phyloP scores from a whole-genome alignment of 2,888 invertebrate genomes.

The Oligia latruncula region DNA sequence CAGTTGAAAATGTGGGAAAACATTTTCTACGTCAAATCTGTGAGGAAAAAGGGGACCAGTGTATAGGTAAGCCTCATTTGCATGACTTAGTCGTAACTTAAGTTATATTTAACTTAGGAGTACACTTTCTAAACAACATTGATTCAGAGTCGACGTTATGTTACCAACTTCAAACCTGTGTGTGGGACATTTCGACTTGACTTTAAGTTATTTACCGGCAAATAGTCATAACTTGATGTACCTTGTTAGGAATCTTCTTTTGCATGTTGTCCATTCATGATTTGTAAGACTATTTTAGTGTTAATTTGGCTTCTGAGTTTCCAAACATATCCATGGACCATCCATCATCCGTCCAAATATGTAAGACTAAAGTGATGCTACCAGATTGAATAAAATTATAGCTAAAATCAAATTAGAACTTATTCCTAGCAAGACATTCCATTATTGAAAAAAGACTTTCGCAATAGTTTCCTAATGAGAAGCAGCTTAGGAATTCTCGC shows the following conservation, averaged over 20 bases:
- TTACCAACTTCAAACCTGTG: constrained; percentile 48
- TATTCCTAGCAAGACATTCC: background rate
- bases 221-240: constrained; percentile 15
- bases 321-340: background rate
- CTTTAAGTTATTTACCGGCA: constrained; percentile 16
- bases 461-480: background rate
- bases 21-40: constrained; percentile 86
- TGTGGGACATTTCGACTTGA: constrained; percentile 37
- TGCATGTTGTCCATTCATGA: background rate
- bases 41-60: constrained; percentile 85
- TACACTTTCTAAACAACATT: constrained; percentile 63
- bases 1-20: constrained; percentile 83
- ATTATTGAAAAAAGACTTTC: background rate
- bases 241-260: background rate
- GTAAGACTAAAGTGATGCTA: background rate
- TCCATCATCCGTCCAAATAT: background rate
- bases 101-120: constrained; percentile 56
- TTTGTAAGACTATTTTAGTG: background rate
- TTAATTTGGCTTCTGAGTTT: background rate
- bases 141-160: constrained; percentile 49
- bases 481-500: background rate
- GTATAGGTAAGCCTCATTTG: constrained; percentile 78
- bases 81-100: constrained; percentile 56
- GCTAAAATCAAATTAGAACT: constrained; percentile 4
- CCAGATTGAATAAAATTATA: background rate